Evolutionary conservation across 2,113 vertebrate species (phyloP), one percentile per base, ranked within the genome.

Genomic region (Urocitellus parryii): DNA sequence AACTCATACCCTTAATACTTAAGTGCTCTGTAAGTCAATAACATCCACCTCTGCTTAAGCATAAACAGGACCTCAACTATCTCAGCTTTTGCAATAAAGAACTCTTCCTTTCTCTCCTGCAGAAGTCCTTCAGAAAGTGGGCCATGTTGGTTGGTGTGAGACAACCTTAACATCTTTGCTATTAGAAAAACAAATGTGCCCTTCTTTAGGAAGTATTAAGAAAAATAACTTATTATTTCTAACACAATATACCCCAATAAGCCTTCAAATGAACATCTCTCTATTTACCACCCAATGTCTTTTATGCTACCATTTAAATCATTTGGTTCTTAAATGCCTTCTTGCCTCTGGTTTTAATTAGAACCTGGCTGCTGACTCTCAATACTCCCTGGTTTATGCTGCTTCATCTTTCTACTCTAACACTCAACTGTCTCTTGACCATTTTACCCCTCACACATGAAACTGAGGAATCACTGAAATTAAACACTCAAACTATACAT

Each of bases 1-100:
- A 90, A 95, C 76, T 96, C 56, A 91, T 79, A 72, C 17, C 77
- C 48, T 74, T 90, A 96, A 89, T 13, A 83, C 63, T n/a, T 85
- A 86, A 91, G 68, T 72, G 68, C 51, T 95, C 45, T 51, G 8
- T 76, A 92, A 91, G 42, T 93, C 92, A 95, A 85, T 86, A 89
- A 84, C 92, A 70, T 42, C 82, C 24, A 37, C 48, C 45, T 91
- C 78, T 88, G 53, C 8, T 84, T 79, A 91, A 88, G 48, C 68
- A 73, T 88, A 95, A 85, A 20, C 13, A 61, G 63, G 39, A 91
- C 51, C 45, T 93, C 63, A 84, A 58, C 34, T 39, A 70, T 42
- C 76, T 70, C 70, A 34, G n/a, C 63, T 82, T 65, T 63, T 81
- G 3, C 34, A 76, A 76, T 9, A 76, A 63, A 93, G 45, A 82